Evolutionary conservation across 2,113 vertebrate genomes (phyloP), one percentile per base, ranked within the genome.

Genomic region (Coturnix japonica): DNA sequence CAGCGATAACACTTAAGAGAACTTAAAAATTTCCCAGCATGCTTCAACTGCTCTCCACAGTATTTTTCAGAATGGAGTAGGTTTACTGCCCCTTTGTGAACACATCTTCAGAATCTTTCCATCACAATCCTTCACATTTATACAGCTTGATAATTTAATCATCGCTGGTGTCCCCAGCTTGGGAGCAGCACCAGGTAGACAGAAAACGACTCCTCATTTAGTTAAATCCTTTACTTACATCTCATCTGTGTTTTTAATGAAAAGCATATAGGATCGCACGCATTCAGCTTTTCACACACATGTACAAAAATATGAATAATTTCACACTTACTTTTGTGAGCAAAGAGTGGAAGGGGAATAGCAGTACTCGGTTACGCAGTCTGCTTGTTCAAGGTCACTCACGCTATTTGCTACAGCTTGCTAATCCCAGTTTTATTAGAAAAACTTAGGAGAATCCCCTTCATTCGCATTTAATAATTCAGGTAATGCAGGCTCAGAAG

Each of bases 391-490:
- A 98, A 97, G 95, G 94, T 97, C 94, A 97, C 85, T 76, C 70
- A 12, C 63, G 73, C 91, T 82, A 76, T 95, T 85, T 81, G 54
- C 87, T 90, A 71, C 83, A 61, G 89, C 90, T 90, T 85, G 79
- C 90, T 96, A 96, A 95, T 91, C 89, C 92, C 73, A 84, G 74
- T 92, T 98, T 98, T 97, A 98, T 98, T 98, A 98, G 77, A 96
- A 96, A 97, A 96, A 92, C 97, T 97, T 98, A 97, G 87, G 94
- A 98, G 95, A 95, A 94, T 91, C 95, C 85, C 72, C 66, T 91
- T 95, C 13, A 5, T 91, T 91, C 22, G 41, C 91, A 93, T 96
- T 98, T 97, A 98, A 98, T 98, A 98, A 98, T 98, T 98, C 97
- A 98, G 96, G 91, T 75, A 78, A 95, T 95, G 73, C 93, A 96